Base-by-base conservation (phyloP, 2,888 invertebrate species). In the Seira ritae region DNA sequence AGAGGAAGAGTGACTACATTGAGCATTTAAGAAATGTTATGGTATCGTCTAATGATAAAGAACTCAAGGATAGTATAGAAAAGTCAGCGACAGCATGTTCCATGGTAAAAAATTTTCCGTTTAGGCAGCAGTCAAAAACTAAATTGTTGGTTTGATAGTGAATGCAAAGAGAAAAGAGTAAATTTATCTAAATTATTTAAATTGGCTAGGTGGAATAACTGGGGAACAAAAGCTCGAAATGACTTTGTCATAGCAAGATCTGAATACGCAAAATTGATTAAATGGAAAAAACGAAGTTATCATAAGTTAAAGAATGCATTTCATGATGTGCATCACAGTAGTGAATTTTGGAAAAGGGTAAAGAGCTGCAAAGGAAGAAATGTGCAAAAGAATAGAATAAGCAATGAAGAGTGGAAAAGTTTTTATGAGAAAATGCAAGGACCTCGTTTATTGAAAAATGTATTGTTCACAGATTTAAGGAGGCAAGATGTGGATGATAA, bases 291-390 rank as follows among this genome's bases (percentile, higher is more conserved):
- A 31, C 23, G 10, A 15, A 24, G n/a, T 22, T 2, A 31, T 68
- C 3, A 68, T 31, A 12, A 68, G 6, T 1, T 68, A n/a, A 1
- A 12, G 1, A 24, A 24, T 6, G 12, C 19, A 24, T 22, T 68
- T 1, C 23, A 68, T 68, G 1, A 22, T n/a, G n/a, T 12, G 1
- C 22, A 19, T 23, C 10, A 31, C 17, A n/a, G 17, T 3, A 12
- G n/a, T n/a, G 68, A 68, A 10, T 68, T 68, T 24, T 68, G 68
- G 68, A 24, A 22, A n/a, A 12, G 17, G 1, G 31, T 68, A 8
- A 68, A 68, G 24, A 22, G 3, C 10, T 15, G 22, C 12, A 68
- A 37, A 24, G 1, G 6, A 68, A 24, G 8, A 15, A 24, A 23
- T 6, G 8, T 2, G 3, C 1, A 1, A 10, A 23, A 24, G 17